Evolutionary conservation across 2,888 invertebrate species (phyloP), one percentile per base, ranked within the genome.

Genomic region (Halocaridina rubra): DNA sequence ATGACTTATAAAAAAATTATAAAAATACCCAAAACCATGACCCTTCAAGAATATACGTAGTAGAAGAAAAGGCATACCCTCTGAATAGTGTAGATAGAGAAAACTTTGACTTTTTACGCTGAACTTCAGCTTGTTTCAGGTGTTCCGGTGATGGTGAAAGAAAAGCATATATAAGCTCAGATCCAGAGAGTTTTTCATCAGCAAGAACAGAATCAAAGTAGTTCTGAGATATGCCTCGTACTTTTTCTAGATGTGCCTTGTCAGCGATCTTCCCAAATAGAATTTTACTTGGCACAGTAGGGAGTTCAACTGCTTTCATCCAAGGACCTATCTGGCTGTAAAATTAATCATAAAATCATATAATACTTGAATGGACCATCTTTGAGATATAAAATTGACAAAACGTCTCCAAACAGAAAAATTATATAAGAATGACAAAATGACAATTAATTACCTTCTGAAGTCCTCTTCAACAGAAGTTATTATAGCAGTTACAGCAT

Each of bases 81-180:
- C 96, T 96, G 90, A 97, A 96, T 85, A 97, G 92, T 0, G 96
- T 96, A 4, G 96, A 94, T 88, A 97, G 93, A 1, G 96, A 97
- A 91, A 97, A 97, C 90, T 95, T 94, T 10, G 95, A 94, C 91
- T 96, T 97, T 91, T 96, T 96, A 87, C 95, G 95, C 39, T 80
- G 86, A 53, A 67, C 80, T 39, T 71, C 80, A 57, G 69, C 78
- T 67, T 85, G 84, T 69, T 86, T 93, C 88, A 97, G 92, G 91
- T 96, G 96, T 90, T 97, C 96, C 0, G 97, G 96, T 91, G 96
- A 96, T 2, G 97, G 97, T 90, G 96, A 96, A n/a, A 97, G 93
- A 91, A 97, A 97, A 86, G 96, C 94, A 90, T 97, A 97, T 88
- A 97, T 93, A 78, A 96, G 95, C 92, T 97, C 97, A 90, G 96